Conservation (phyloP, 1,140 invertebrate species). For the Riptortus pedestris region DNA sequence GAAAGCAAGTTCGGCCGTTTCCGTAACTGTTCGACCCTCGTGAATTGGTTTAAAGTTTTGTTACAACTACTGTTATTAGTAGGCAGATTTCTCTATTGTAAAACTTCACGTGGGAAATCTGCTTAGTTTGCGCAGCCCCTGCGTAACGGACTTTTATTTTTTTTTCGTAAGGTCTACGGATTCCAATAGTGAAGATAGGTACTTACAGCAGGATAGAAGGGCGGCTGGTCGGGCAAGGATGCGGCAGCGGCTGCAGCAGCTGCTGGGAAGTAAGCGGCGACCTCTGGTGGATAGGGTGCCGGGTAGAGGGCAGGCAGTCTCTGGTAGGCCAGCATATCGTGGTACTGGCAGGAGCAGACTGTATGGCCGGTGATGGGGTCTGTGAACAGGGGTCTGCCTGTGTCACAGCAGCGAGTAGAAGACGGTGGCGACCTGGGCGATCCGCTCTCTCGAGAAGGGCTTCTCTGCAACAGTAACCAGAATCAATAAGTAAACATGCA, state of each 20-base stretch:
- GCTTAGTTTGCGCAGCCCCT: too few species aligned
- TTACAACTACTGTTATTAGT: too few species aligned
- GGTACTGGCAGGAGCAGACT: conserved; percentile 79
- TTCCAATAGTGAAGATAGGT: not conserved
- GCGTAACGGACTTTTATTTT: too few species aligned
- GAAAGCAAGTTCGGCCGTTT: too few species aligned
- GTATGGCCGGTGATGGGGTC: conserved; percentile 85
- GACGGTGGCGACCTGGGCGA: conserved; percentile 16
- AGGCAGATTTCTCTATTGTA: too few species aligned
- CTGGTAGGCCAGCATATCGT: conserved; percentile 41
- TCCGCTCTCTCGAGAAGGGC: conserved; percentile 19
- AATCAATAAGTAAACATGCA: too few species aligned
- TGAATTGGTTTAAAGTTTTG: too few species aligned
- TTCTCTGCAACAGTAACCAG: conserved; percentile 11
- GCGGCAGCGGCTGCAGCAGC: conserved; percentile 35
- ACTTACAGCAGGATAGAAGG: conserved; percentile 74
- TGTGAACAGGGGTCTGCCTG: conserved; percentile 78
- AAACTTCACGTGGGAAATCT: too few species aligned
- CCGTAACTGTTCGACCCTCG: too few species aligned
- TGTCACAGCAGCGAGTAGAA: conserved; percentile 72
- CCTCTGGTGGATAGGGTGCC: conserved; percentile 43
- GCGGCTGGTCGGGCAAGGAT: conserved; percentile 51
- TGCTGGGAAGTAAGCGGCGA: conserved; percentile 70
- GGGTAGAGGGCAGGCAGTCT: conserved; percentile 63
- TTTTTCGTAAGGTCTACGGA: not conserved